Evolutionary conservation across 2,113 vertebrate genomes (phyloP), one percentile per base, ranked within the genome.

Genomic region (Theristicus caerulescens): DNA sequence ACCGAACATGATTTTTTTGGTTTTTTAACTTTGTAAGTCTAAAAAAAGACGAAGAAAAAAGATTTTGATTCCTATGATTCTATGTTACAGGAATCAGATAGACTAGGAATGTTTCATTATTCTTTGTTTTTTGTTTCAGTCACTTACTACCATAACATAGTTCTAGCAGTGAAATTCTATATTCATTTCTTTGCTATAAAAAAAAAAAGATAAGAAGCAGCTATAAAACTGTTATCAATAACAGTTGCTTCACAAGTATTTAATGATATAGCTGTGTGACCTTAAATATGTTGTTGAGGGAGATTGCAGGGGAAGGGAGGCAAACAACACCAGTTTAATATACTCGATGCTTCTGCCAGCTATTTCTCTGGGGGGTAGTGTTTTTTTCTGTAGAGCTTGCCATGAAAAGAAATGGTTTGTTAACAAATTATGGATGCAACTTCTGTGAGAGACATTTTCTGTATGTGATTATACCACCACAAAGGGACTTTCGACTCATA

Each of bases 161-260:
- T 34, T 59, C 16, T 52, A 94, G 21, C 5, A 61, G 19, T 51
- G 64, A 82, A 72, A 59, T n/a, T 66, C 11, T 22, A 11, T 4
- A 17, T 44, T 22, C 0, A 31, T 51, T 59, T 71, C 4, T 64
- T 62, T 3, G n/a, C 4, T 1, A 10, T 8, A 27, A 29, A 20
- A 16, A 59, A n/a, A 27, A 44, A 25, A 11, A 40, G 16, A 22
- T 15, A 62, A 57, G 12, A 24, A 64, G 13, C 3, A 66, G 2
- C 7, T 80, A 51, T 61, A 49, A 85, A 83, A 29, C 4, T 78
- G 4, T 66, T 67, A 42, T 55, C 24, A 81, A 40, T 42, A 91
- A 52, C 10, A 55, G 6, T 38, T 72, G 7, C 44, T 77, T 94
- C 40, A 49, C 6, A 66, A 67, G 9, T 47, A 51, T 57, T 91